Evolutionary conservation across 2,113 vertebrate species (phyloP), one percentile per base, ranked within the genome.

Genomic region (Aptenodytes patagonicus): DNA sequence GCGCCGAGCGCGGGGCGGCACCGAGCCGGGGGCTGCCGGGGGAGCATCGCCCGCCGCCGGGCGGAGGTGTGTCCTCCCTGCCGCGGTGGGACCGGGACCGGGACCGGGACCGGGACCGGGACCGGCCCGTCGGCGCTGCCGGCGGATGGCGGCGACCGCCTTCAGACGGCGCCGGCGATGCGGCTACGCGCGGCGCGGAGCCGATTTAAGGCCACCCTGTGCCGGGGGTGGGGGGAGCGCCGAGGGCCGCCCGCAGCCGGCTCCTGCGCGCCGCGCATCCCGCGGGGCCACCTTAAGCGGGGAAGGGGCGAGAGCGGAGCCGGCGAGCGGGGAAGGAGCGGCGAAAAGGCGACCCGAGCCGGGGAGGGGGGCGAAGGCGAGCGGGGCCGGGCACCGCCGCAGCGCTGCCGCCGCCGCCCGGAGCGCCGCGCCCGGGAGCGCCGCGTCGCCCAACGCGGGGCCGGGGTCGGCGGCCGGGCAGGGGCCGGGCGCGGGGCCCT

Each of bases 111-210:
- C 36, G 20, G 34, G 20, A 46, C 44, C 66, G 90, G 86, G 73
- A 87, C 87, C 61, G 83, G 83, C 66, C 90, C 91, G 91, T 88
- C 68, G 58, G 91, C 47, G 88, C 62, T 78, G 65, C 82, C 76
- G 58, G 76, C 4, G 88, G 88, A 71, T 93, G 92, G 70, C 58
- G 29, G 91, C 47, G 69, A 42, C 90, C 68, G 65, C 92, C 87
- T 92, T 90, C 92, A 75, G 93, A 91, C 95, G 83, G 93, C 69
- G 85, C 64, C 82, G 68, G 92, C 73, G 72, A 86, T 87, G 90
- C 94, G 38, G 93, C 13, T 55, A 79, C 82, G n/a, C n/a, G n/a
- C n/a, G n/a, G n/a, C n/a, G n/a, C n/a, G n/a, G n/a, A n/a, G n/a
- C n/a, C n/a, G n/a, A n/a, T n/a, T n/a, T n/a, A n/a, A n/a, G n/a